phyloP scores from a whole-genome alignment of 1,140 invertebrate genomes.

The Pygmarrhopalites habei region DNA sequence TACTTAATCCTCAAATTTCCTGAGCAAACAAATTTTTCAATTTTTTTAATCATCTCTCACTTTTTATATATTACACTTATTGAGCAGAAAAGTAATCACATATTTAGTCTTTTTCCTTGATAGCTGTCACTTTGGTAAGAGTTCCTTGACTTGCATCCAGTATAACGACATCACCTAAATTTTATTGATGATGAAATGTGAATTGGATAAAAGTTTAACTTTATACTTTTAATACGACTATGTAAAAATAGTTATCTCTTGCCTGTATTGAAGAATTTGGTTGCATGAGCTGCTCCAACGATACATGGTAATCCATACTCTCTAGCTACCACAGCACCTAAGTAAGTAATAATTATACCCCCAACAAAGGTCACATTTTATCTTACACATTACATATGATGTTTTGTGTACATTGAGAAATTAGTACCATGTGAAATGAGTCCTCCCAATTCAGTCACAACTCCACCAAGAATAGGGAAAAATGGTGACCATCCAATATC shows the following conservation, averaged over 20 bases:
- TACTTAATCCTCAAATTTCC: no score
- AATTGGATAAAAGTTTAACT: not conserved
- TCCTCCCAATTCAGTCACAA: slow-evolving; percentile 78
- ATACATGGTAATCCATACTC: slow-evolving; percentile 80
- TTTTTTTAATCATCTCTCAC: no score
- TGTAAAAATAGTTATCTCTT: slow-evolving; percentile 19
- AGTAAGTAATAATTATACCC: slow-evolving; percentile 24
- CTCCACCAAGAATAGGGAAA: slow-evolving; percentile 68
- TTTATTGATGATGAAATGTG: not conserved
- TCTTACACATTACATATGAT: not conserved
- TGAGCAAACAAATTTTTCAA: no score
- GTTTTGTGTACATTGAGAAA: not conserved
- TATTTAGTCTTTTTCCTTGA: no score
- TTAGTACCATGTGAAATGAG: slow-evolving; percentile 69
- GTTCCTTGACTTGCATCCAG: slow-evolving; percentile 41
- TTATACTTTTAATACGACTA: slow-evolving; percentile 10
- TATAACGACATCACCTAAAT: slow-evolving; percentile 30
- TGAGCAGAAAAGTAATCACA: no score
- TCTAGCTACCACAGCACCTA: slow-evolving; percentile 76
- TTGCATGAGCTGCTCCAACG: slow-evolving; percentile 62
- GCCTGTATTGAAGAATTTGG: slow-evolving; percentile 61
- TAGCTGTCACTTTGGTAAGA: slow-evolving; percentile 34
- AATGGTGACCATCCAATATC: slow-evolving; percentile 84
- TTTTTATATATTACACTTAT: no score
- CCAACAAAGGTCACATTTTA: not conserved